Conservation (phyloP, 2,888 invertebrate species). For the Gandaritis pyraliata region DNA sequence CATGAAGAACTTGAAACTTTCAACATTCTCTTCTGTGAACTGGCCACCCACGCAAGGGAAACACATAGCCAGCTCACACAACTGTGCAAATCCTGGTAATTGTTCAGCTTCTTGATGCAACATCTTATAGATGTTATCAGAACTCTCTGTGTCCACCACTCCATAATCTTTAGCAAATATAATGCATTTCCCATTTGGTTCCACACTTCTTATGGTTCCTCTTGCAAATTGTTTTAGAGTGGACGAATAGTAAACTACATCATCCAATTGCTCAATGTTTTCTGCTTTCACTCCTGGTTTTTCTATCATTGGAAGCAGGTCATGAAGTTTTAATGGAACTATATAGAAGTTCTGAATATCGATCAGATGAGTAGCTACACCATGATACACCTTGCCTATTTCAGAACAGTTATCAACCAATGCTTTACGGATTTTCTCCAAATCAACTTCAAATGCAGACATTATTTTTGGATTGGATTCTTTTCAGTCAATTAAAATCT, state of each 20-base stretch:
- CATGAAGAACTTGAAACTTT: slow-evolving; percentile 22
- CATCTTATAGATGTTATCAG: slow-evolving; percentile 1
- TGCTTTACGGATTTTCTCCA: neutral
- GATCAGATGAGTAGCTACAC: slow-evolving; percentile 14
- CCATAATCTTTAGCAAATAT: slow-evolving; percentile 27
- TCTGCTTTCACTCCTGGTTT: slow-evolving; percentile 4
- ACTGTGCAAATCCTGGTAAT: slow-evolving; percentile 19
- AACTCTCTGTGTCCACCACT: neutral
- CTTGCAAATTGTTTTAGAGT: slow-evolving; percentile 4
- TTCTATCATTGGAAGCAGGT: slow-evolving; percentile 7
- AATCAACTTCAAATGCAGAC: slow-evolving; percentile 1
- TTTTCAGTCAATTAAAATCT: neutral
- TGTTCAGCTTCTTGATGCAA: neutral
- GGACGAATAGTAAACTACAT: slow-evolving; percentile 13
- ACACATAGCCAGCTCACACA: slow-evolving; percentile 20
- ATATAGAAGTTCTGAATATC: slow-evolving; percentile 19
- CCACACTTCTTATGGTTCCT: neutral
- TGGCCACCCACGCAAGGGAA: slow-evolving; percentile 4
- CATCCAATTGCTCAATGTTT: neutral
- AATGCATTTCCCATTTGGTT: neutral
- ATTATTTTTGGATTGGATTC: no score
- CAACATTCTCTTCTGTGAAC: slow-evolving; percentile 1
- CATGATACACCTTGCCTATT: slow-evolving; percentile 6
- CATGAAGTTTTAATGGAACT: slow-evolving; percentile 13
- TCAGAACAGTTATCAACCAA: neutral